Conservation (phyloP, 2,888 invertebrate species). For the Drosophila stalkeri region DNA sequence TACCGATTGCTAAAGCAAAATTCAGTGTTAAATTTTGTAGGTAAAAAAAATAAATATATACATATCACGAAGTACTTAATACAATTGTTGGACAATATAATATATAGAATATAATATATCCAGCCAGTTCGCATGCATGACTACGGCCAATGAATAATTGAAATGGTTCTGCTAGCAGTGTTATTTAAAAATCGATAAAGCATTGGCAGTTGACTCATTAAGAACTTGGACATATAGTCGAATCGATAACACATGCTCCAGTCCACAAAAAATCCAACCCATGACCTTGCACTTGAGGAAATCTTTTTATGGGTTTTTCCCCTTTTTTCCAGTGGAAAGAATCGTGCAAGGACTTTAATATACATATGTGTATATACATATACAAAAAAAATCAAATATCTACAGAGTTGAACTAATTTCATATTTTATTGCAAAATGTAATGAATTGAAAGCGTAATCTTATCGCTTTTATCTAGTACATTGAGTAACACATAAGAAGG, state of each 20-base stretch:
- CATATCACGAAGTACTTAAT: constrained; percentile 14
- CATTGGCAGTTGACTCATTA: constrained; percentile 56
- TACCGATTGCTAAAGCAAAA: background rate
- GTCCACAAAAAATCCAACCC: background rate
- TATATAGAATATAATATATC: background rate
- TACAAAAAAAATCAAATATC: background rate
- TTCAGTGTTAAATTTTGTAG: background rate
- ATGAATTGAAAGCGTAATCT: constrained; percentile 40
- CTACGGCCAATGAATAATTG: constrained; percentile 57
- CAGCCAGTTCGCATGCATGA: constrained; percentile 18
- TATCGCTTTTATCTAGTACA: constrained; percentile 53
- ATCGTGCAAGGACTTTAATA: constrained; percentile 8
- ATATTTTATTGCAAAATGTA: constrained; percentile 47
- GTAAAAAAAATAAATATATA: constrained; percentile 1
- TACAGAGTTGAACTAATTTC: constrained; percentile 31
- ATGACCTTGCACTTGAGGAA: constrained; percentile 57
- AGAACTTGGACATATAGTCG: constrained; percentile 35
- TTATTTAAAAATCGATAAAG: constrained; percentile 65
- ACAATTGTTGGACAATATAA: background rate
- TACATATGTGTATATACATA: background rate
- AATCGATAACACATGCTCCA: constrained; percentile 40
- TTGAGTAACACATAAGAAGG: too few relatives aligned
- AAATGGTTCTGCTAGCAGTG: constrained; percentile 30
- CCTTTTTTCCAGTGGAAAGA: background rate
- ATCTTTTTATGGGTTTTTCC: background rate